A percentile compares a stretch with the other conserved stretches of the same genome.
These are phyloP conservation scores for Ceriagrion tenellum DNA, from an alignment of 2,888 invertebrate species.

Conservation along the genomic window DNA sequence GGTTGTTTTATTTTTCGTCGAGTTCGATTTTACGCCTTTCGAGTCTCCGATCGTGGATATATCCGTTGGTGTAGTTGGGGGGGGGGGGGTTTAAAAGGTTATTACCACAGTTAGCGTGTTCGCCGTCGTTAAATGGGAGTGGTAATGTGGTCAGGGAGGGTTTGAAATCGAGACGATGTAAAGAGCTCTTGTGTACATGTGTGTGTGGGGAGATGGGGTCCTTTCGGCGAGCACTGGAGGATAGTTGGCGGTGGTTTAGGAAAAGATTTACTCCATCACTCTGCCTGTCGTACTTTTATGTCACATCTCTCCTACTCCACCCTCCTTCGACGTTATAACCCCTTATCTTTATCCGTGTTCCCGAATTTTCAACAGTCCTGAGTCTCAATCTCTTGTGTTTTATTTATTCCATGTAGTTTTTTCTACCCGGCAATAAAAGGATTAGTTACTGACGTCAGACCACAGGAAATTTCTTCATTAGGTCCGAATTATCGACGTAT, in stretches of 20 bases:
- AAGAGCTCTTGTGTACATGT: neutral
- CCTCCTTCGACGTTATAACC: neutral
- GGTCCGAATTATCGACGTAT: neutral
- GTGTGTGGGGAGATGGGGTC: neutral
- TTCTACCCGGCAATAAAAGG: neutral
- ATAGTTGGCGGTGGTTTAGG: neutral
- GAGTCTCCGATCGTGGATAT: neutral
- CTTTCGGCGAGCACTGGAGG: neutral
- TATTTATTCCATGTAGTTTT: neutral
- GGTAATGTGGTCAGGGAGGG: conserved; percentile 19
- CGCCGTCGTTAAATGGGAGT: conserved; percentile 1
- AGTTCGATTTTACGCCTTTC: neutral
- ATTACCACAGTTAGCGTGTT: conserved; percentile 17
- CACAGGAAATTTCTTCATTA: conserved; percentile 10
- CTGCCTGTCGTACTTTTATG: neutral
- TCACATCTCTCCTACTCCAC: neutral
- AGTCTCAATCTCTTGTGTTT: neutral
- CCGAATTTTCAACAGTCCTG: neutral
- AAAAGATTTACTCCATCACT: conserved; percentile 13
- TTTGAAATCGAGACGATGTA: conserved; percentile 10
- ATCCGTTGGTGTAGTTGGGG: neutral
- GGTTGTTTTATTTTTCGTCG: neutral
- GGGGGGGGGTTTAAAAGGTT: conserved; percentile 7
- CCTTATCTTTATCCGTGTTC: neutral
- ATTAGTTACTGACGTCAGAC: neutral